These are phyloP conservation scores for Poecilia gillii DNA, from an alignment of 2,797 vertebrate species.

Conservation along the genomic window DNA sequence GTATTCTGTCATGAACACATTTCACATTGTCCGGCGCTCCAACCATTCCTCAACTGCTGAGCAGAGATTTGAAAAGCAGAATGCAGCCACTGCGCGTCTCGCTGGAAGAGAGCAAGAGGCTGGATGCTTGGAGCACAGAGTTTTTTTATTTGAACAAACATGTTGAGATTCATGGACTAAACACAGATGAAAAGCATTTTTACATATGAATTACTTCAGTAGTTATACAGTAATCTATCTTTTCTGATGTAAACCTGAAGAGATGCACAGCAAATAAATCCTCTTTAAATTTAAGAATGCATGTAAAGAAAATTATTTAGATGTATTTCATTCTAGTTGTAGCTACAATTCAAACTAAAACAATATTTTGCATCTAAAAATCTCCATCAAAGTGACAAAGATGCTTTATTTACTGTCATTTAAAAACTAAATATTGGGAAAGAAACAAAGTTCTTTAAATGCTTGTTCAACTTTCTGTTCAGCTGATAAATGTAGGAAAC, in stretches of 20 bases:
- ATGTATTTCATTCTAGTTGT: not conserved
- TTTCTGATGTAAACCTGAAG: not conserved
- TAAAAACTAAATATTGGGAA: no score
- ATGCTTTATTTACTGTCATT: not conserved
- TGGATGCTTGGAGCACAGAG: not conserved
- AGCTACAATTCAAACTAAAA: not conserved
- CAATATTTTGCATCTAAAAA: not conserved
- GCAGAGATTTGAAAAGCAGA: not conserved
- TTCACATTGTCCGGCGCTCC: not conserved
- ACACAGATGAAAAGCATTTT: not conserved
- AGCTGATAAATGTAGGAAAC: not conserved
- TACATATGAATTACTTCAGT: not conserved
- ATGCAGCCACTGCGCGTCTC: not conserved
- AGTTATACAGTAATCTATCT: not conserved
- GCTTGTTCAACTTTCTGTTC: not conserved
- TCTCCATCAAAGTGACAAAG: not conserved
- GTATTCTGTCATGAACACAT: not conserved
- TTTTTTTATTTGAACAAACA: not conserved
- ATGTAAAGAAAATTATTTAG: not conserved
- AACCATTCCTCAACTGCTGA: not conserved
- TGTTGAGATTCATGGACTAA: not conserved
- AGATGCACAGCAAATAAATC: not conserved
- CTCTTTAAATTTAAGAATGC: not conserved
- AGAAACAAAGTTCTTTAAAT: not conserved
- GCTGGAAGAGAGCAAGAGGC: not conserved